Evolutionary conservation across 2,113 vertebrate species (phyloP).

Genomic region (Uropsilus gracilis): DNA sequence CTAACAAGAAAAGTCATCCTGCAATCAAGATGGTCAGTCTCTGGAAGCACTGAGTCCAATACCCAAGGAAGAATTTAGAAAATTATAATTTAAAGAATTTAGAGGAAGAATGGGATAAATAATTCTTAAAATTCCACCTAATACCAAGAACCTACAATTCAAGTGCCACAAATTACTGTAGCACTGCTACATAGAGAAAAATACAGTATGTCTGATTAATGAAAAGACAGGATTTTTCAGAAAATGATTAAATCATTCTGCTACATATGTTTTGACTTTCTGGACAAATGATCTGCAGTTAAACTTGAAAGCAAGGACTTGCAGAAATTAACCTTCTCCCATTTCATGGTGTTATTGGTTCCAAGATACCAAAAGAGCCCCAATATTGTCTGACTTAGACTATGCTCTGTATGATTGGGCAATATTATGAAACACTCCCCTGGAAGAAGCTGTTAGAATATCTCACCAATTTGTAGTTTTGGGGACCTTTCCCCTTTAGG

Average conservation of each 20-base stretch:
- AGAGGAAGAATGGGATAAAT: neutral
- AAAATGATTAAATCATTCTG: neutral
- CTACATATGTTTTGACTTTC: conserved; percentile 69
- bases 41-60: neutral
- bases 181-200: neutral
- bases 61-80: neutral
- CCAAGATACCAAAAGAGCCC: conserved; percentile 69
- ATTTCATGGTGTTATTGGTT: conserved; percentile 80
- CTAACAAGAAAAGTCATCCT: neutral
- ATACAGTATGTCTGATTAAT: neutral
- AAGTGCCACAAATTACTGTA: neutral
- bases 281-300: conserved; percentile 51
- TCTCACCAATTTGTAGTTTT: conserved; percentile 5
- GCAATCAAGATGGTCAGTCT: neutral
- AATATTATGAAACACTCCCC: conserved; percentile 83
- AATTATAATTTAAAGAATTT: neutral
- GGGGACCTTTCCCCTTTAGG: conserved; percentile 81
- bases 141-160: neutral
- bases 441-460: conserved; percentile 53
- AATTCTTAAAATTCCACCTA: neutral
- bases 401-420: conserved; percentile 66
- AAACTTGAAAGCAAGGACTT: conserved; percentile 62
- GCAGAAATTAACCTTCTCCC: conserved; percentile 29
- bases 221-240: neutral
- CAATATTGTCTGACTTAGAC: conserved; percentile 65